Conservation (phyloP, 2,888 invertebrate species). For the Drosophila nr. perissopoda region DNA sequence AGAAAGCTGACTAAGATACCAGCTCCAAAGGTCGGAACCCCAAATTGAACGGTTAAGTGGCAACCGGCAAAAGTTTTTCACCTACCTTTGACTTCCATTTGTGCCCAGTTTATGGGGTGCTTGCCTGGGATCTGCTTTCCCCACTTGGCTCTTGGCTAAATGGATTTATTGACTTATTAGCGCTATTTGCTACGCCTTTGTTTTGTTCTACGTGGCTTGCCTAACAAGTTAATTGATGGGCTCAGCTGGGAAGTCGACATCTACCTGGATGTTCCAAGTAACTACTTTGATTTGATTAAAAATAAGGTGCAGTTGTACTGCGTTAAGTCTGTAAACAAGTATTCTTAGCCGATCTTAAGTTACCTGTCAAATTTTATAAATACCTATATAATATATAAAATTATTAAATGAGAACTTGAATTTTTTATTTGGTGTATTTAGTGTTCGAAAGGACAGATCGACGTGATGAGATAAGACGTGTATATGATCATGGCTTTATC, state of each 20-base stretch:
- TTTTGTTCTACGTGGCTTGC: not conserved
- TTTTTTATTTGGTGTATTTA: not conserved
- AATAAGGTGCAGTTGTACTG: not conserved
- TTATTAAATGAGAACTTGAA: not conserved
- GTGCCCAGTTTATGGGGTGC: conserved; percentile 9
- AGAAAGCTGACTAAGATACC: conserved; percentile 40
- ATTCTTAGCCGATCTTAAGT: not conserved
- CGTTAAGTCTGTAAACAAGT: not conserved
- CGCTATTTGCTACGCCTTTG: conserved; percentile 34
- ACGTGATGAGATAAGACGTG: not conserved
- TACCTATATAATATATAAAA: not conserved
- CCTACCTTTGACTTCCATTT: conserved; percentile 57
- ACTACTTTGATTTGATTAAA: not conserved
- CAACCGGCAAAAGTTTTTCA: conserved; percentile 58
- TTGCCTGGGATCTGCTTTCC: conserved; percentile 19
- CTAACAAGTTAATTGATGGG: conserved; percentile 37
- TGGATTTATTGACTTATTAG: conserved; percentile 68
- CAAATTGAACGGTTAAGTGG: conserved; percentile 73
- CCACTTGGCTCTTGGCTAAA: conserved; percentile 36
- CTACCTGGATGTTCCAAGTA: not conserved
- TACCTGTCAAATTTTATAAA: not conserved
- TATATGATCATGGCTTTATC: not conserved
- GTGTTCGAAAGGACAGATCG: not conserved
- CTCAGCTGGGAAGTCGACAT: not conserved
- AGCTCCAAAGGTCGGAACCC: conserved; percentile 51